Base-by-base conservation (phyloP, 2,888 invertebrate genomes). In the Cotesia congregata region DNA sequence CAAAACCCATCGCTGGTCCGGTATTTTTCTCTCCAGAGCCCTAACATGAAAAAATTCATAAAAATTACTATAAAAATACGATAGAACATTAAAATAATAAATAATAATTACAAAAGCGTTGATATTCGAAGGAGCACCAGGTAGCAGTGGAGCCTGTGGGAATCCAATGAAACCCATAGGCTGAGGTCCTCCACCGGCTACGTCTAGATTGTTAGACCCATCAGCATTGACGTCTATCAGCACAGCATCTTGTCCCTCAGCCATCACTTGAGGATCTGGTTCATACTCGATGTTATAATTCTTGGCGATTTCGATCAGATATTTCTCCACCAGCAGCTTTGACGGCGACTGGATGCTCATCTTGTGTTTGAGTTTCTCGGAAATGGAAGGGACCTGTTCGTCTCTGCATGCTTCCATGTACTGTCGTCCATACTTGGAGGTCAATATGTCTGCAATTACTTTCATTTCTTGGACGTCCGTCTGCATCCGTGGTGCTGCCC, bases 401-500 rank as follows among this genome's bases (percentile, higher is more conserved):
- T 94, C 93, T 77, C 96, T 92, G 81, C 98, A 97, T 1, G 95
- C 95, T 83, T 97, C 96, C 0, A 95, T 95, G 91, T 96, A 99
- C 77, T 95, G 95, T 85, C 96, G 97, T 0, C 99, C 98, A 90
- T 98, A 99, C 89, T 99, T 98, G 3, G 93, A 91, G 30, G 95
- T 93, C 74, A 99, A 91, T 80, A 98, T 93, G 83, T 99, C 98
- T 0, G 96, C 93, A 83, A 99, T 95, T 0, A 96, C 91, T 89
- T 93, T 92, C 80, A 94, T 86, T 85, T 93, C 96, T 88, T 94
- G 93, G 59, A 96, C 92, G 90, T 97, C 97, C 60, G 95, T 94
- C 85, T 95, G 96, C 85, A 99, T 92, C 69, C 99, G 92, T 0
- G 99, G 98, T 9, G 98, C 95, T 0, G 97, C 97, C 99, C 99